Conservation (phyloP, 2,797 vertebrate genomes). For the Trematomus bernacchii region DNA sequence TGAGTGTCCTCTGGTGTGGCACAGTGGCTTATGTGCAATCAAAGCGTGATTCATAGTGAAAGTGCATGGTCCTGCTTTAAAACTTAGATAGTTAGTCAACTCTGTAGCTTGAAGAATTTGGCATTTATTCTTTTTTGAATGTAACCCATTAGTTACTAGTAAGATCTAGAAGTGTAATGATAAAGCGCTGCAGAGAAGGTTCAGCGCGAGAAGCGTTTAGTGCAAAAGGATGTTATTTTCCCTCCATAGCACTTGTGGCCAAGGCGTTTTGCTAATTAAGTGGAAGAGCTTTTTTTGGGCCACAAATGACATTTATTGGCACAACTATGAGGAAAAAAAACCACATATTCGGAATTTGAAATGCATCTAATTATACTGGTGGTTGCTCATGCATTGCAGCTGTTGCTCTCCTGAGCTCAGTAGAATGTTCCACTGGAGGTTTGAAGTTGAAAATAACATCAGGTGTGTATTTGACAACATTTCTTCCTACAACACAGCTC, state of each 20-base stretch:
- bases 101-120: constrained; percentile 18
- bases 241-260: constrained; percentile 34
- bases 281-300: neutral
- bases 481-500: neutral
- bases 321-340: constrained; percentile 36
- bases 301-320: constrained; percentile 59
- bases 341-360: constrained; percentile 61
- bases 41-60: constrained; percentile 52
- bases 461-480: constrained; percentile 52
- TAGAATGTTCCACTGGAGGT: constrained; percentile 43
- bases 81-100: constrained; percentile 30
- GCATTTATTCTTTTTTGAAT: constrained; percentile 22
- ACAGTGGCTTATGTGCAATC: constrained; percentile 38
- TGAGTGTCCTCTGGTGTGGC: constrained; percentile 53
- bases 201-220: constrained; percentile 28
- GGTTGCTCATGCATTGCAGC: constrained; percentile 46
- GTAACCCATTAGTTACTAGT: constrained; percentile 28
- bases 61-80: constrained; percentile 19
- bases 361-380: constrained; percentile 52
- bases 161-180: constrained; percentile 23
- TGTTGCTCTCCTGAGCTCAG: constrained; percentile 48
- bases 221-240: constrained; percentile 44
- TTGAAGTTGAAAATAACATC: constrained; percentile 65
- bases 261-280: constrained; percentile 60
- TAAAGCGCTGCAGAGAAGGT: constrained; percentile 27